Evolutionary conservation across 2,797 vertebrate species (phyloP), one percentile per base, ranked within the genome.

Genomic region (Cynopterus sphinx): DNA sequence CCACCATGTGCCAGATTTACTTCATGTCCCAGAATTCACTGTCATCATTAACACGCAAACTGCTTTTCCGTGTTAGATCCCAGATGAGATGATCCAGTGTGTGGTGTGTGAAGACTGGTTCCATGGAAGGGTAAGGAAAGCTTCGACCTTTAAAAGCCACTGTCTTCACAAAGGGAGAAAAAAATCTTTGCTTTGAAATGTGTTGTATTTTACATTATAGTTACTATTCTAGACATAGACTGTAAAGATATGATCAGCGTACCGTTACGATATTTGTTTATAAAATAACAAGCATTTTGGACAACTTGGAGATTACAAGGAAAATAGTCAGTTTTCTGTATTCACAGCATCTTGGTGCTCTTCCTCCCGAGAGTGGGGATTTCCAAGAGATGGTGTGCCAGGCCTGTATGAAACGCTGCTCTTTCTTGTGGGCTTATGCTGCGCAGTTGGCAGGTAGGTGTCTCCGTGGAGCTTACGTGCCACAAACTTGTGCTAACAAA

Each of bases 11-110:
- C 39, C 33, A 43, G 39, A 51, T 74, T 70, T 90, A 67, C 19
- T 86, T 83, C 11, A 0, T 51, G 21, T 88, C 39, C 46, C 73
- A 24, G 33, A 57, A 85, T 73, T 93, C 73, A 55, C 9, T 88
- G 43, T 61, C 39, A 21, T 87, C 36, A 39, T 74, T 93, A 87
- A 93, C 55, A 43, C 26, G 16, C 22, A 41, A 74, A 74, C 33
- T 92, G 19, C 31, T 57, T 92, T 15, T 7, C 95, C 96, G 24
- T 33, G 77, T 26, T 97, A 99, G 99, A 99, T 99, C 98, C 99
- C 99, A 49, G 99, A 99, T 96, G 99, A 99, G 98, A 99, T 99
- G 99, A 99, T 99, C 96, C 99, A 99, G 28, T 99, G 99, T 97
- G 98, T 99, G 78, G 98, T 99, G 82, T 99, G 99, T 98, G 99